phyloP scores from a whole-genome alignment of 2,888 invertebrate species.

The Magallana nippona region DNA sequence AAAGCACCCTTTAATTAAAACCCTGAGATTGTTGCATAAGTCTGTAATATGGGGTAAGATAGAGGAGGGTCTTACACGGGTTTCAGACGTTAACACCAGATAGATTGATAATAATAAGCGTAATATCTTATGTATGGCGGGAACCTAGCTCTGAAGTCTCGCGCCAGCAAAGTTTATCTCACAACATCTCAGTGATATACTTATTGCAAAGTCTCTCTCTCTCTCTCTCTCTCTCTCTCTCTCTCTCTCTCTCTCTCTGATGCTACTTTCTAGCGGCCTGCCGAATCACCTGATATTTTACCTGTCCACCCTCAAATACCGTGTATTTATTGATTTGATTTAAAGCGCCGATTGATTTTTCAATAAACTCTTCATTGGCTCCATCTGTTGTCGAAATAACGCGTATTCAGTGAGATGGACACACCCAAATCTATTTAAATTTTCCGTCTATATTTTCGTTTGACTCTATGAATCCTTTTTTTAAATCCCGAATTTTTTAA shows the following conservation, averaged over 20 bases:
- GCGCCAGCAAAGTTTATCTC: too few relatives aligned
- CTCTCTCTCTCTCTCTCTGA: neutral
- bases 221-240: slow-evolving; percentile 19
- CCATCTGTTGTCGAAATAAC: neutral
- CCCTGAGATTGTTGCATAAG: slow-evolving; percentile 29
- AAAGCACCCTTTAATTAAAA: slow-evolving; percentile 6
- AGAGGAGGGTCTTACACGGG: neutral
- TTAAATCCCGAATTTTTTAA: too few relatives aligned
- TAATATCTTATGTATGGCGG: neutral
- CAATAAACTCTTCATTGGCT: neutral
- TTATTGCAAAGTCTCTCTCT: neutral
- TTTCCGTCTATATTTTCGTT: too few relatives aligned
- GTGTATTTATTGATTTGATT: neutral
- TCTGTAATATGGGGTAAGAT: neutral
- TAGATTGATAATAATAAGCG: neutral
- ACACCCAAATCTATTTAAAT: too few relatives aligned
- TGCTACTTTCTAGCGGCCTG: too few relatives aligned
- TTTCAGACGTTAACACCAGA: slow-evolving; percentile 20
- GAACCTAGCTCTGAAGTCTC: neutral
- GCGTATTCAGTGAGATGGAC: too few relatives aligned
- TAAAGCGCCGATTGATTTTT: neutral
- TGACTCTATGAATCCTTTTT: too few relatives aligned
- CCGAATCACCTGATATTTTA: too few relatives aligned
- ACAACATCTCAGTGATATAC: neutral
- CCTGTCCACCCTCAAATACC: too few relatives aligned